These are phyloP conservation scores for Andrena minutula DNA, from an alignment of 2,888 invertebrate species.

Conservation along the genomic window DNA sequence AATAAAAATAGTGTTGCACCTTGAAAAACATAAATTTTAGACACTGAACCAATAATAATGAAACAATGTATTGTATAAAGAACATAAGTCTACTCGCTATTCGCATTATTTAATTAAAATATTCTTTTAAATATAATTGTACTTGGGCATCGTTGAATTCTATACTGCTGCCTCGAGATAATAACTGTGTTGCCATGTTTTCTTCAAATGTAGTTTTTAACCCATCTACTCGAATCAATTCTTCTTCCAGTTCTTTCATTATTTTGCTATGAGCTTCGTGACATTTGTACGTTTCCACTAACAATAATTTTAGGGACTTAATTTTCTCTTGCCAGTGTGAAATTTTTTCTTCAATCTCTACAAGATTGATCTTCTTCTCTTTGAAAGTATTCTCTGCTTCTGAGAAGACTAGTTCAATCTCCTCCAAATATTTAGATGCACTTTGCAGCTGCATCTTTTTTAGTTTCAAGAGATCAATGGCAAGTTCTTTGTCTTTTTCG, in stretches of 20 bases:
- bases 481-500: neutral
- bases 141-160: constrained; percentile 96
- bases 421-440: constrained; percentile 6
- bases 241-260: constrained; percentile 92
- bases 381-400: constrained; percentile 27
- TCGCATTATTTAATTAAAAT: neutral
- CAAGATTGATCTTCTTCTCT: constrained; percentile 93
- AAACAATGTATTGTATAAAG: neutral
- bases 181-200: constrained; percentile 82
- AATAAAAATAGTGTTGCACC: constrained; percentile 94
- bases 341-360: constrained; percentile 96
- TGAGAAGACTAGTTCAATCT: constrained; percentile 18
- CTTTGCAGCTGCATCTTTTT: neutral
- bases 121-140: constrained; percentile 32
- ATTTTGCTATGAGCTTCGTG: constrained; percentile 93
- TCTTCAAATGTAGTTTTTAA: constrained; percentile 91
- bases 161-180: constrained; percentile 92
- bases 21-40: constrained; percentile 74
- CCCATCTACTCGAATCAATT: constrained; percentile 90
- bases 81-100: neutral
- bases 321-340: constrained; percentile 96
- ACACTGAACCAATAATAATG: neutral
- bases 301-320: constrained; percentile 92
- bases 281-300: constrained; percentile 94
- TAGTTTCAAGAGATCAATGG: neutral